Evolutionary conservation across 2,888 invertebrate genomes (phyloP), one percentile per base, ranked within the genome.

Genomic region (Phortica magna): DNA sequence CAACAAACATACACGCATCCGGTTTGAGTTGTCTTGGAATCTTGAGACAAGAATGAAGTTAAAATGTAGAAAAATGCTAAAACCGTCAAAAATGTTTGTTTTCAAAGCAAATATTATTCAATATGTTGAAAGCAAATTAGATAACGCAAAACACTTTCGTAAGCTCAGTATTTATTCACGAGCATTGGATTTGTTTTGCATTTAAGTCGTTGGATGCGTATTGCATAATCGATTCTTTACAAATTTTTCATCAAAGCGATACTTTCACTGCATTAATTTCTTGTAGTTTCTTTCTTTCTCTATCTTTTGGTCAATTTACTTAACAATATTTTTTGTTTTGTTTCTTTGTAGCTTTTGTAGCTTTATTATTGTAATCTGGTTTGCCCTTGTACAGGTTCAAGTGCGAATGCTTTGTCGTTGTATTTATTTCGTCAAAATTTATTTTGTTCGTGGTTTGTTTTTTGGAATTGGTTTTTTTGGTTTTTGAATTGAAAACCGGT

Each of bases 381-480:
- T 68, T 70, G 59, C 68, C 84, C 88, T 88, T 83, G 81, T 78
- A 3, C 79, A 82, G 85, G 84, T 88, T 87, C 87, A 82, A 88
- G 85, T 85, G 84, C 87, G 79, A 76, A 79, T 74, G 76, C 68
- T 61, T 53, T 76, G 48, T 48, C 19, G n/a, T 14, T 39, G 31
- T 80, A 31, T 72, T 76, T 73, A 74, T 79, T 78, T 72, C 68
- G 53, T 67, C 75, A 41, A 64, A 43, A 42, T 75, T 64, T n/a
- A 41, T 17, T 67, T 75, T 76, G 31, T 67, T 77, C 71, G 55
- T 65, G 61, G 76, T 88, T 87, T 48, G 43, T 48, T 17, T 48
- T 48, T n/a, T n/a, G n/a, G 48, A 19, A 48, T 68, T 68, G 19
- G 9, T 12, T 48, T 43, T 71, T 71, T 71, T 71, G 22, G 41